phyloP scores from a whole-genome alignment of 2,888 invertebrate genomes.

The Leptopterna dolabrata region DNA sequence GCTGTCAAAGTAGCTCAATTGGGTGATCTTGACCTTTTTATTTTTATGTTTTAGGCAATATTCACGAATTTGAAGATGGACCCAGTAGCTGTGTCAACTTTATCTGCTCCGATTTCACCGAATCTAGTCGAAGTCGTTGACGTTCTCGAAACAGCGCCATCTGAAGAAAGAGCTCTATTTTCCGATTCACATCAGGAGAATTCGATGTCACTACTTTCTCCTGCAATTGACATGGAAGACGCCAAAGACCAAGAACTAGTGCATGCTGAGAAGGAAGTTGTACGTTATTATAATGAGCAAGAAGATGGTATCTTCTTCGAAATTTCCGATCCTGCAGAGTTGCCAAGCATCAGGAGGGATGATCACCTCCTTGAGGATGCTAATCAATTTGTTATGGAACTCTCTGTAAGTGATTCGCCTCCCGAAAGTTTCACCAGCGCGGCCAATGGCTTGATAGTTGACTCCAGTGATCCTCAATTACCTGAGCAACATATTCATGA shows the following conservation, averaged over 20 bases:
- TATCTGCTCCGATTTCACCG: background rate
- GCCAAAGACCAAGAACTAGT: background rate
- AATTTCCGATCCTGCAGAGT: background rate
- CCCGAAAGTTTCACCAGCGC: no score
- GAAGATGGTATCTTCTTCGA: background rate
- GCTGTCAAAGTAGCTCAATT: background rate
- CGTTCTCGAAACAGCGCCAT: background rate
- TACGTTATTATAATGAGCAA: background rate
- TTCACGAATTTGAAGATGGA: background rate
- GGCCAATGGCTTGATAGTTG: no score
- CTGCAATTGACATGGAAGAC: no score
- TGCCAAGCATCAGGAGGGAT: background rate
- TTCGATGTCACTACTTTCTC: background rate
- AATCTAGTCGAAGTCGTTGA: background rate
- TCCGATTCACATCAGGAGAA: background rate
- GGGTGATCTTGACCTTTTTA: background rate
- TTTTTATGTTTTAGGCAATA: background rate
- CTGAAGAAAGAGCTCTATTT: background rate
- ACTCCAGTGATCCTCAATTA: no score
- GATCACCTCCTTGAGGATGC: no score
- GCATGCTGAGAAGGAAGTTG: background rate
- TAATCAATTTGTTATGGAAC: no score
- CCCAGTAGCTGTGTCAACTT: background rate
- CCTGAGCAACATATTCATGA: no score
- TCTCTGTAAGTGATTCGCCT: no score